Evolutionary conservation across 1,140 invertebrate species (phyloP).

Genomic region (Battus philenor): DNA sequence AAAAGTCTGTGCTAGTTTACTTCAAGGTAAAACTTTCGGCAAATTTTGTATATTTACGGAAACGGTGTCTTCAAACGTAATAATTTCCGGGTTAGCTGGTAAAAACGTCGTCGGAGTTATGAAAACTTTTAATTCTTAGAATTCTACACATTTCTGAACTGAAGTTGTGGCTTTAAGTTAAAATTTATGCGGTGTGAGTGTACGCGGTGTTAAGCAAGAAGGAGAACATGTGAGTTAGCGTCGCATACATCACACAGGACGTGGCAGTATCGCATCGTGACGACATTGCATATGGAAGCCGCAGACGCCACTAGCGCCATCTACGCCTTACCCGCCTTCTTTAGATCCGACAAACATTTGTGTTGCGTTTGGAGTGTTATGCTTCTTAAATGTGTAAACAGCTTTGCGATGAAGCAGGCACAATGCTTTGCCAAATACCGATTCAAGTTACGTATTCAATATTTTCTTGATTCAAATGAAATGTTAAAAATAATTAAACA

Average conservation of each 20-base stretch:
- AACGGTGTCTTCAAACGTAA: no score
- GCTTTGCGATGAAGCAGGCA: not conserved
- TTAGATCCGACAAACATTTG: conserved; percentile 21
- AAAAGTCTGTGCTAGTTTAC: not conserved
- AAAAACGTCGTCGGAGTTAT: conserved; percentile 45
- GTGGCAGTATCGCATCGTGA: conserved; percentile 60
- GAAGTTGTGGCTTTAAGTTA: conserved; percentile 59
- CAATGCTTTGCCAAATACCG: not conserved
- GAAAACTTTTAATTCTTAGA: conserved; percentile 63
- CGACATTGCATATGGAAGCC: conserved; percentile 52
- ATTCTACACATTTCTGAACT: conserved; percentile 55
- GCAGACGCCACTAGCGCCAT: conserved; percentile 18
- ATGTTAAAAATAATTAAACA: no score
- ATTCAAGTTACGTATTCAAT: not conserved
- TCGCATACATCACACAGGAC: conserved; percentile 58
- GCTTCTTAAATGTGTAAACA: conserved; percentile 15
- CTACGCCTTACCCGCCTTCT: not conserved
- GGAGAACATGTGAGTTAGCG: conserved; percentile 51
- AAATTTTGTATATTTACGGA: conserved; percentile 9
- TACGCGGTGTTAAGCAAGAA: conserved; percentile 59
- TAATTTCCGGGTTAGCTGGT: no score
- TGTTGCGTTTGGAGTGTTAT: conserved; percentile 14
- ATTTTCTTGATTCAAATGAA: not conserved
- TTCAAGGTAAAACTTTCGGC: conserved; percentile 3
- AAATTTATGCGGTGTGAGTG: conserved; percentile 62